These are phyloP conservation scores for Drosophila dives DNA, from an alignment of 2,888 invertebrate species.

Conservation along the genomic window DNA sequence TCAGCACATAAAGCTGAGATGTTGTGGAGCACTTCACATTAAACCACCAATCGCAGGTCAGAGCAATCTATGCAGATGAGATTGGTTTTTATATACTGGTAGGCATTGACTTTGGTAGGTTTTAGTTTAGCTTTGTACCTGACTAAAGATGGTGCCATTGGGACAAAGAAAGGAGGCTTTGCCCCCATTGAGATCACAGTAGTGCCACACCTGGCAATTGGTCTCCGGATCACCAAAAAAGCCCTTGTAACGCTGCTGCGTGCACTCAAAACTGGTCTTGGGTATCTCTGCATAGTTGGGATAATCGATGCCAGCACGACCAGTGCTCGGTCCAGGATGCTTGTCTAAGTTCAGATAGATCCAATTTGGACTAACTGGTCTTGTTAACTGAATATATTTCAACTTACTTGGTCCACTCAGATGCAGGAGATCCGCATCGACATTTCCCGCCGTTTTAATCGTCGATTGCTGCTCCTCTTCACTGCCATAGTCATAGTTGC, in stretches of 20 bases:
- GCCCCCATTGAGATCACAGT: slow-evolving; percentile 95
- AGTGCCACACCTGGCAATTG: slow-evolving; percentile 96
- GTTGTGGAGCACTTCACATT: slow-evolving; percentile 94
- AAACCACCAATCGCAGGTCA: slow-evolving; percentile 97
- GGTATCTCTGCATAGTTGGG: slow-evolving; percentile 91
- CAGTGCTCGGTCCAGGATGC: slow-evolving; percentile 86
- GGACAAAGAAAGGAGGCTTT: slow-evolving; percentile 96
- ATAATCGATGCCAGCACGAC: slow-evolving; percentile 91
- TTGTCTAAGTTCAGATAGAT: slow-evolving; percentile 62
- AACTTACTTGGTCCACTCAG: slow-evolving; percentile 72
- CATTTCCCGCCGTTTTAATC: slow-evolving; percentile 30
- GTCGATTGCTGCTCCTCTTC: slow-evolving; percentile 63
- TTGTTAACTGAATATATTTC: neutral
- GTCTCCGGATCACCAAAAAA: slow-evolving; percentile 96
- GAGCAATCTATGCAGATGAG: slow-evolving; percentile 86
- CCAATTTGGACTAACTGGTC: neutral
- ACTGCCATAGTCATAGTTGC: slow-evolving; percentile 80
- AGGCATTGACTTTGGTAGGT: neutral
- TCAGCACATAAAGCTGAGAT: slow-evolving; percentile 93
- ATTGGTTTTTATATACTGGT: neutral
- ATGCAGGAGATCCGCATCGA: slow-evolving; percentile 49
- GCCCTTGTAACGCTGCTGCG: slow-evolving; percentile 94
- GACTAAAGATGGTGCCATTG: slow-evolving; percentile 95
- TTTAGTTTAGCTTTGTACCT: slow-evolving; percentile 84
- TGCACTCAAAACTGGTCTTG: slow-evolving; percentile 91